Evolutionary conservation across 2,888 invertebrate genomes (phyloP), one percentile per base, ranked within the genome.

Genomic region (Hedya salicella): DNA sequence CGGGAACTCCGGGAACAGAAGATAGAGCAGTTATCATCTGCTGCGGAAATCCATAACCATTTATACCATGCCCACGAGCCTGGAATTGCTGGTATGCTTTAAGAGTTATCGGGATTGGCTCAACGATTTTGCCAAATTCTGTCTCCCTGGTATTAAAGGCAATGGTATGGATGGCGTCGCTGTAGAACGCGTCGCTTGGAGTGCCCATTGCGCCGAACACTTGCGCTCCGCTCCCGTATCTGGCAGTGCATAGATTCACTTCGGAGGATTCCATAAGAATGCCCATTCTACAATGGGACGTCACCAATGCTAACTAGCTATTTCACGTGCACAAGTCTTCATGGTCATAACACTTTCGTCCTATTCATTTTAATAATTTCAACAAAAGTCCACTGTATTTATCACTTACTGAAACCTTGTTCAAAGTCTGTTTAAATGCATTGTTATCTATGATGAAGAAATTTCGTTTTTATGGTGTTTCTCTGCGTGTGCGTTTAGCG

Each of bases 211-310:
- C 81, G 76, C 82, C 82, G 71, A 86, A 88, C 68, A 83, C 69
- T 74, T 86, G 83, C 69, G 82, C 75, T 74, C 83, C 83, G 69
- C 82, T 82, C 77, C 83, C 80, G 77, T 82, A 84, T 75, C 83
- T 81, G 81, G 82, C 82, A 80, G 84, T 83, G 79, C 85, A 86
- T 86, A 87, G 85, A 82, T 87, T 88, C 77, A 82, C 86, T 81
- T 91, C 86, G 78, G 88, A 81, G 79, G 86, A 78, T 85, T 92
- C 91, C 91, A 91, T 92, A 80, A 87, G 87, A 84, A 89, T 87
- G 86, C 91, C 92, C 93, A 92, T 93, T 86, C 91, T 92, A 89
- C 75, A 79, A 82, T 78, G 82, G 83, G 78, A 73, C 73, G 75
- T 73, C 71, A 74, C 73, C 73, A 75, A 75, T 62, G 74, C 77